A percentile compares a stretch with the other conserved stretches of the same genome.
Evolutionary conservation across 2,888 invertebrate genomes (phyloP).

Genomic region (Autographa gamma): DNA sequence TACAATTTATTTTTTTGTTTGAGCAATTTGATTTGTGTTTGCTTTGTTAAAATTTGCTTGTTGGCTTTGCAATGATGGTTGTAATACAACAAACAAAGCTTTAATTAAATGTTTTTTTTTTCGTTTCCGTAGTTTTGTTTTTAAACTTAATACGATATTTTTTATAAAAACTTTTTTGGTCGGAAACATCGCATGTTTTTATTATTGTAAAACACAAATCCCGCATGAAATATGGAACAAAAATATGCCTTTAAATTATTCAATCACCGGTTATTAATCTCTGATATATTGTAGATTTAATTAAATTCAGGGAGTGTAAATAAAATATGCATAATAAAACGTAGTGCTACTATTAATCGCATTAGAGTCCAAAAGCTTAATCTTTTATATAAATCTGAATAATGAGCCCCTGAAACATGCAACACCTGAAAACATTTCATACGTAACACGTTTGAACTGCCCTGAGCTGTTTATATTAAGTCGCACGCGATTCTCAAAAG

Average conservation of each 20-base stretch:
- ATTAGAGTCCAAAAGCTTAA: conserved; percentile 53
- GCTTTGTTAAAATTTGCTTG: conserved; percentile 5
- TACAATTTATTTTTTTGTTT: conserved; percentile 33
- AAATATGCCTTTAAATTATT: conserved; percentile 30
- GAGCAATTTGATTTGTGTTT: conserved; percentile 18
- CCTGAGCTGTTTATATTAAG: conserved; percentile 50
- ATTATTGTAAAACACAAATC: conserved; percentile 25
- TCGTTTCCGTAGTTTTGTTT: background rate
- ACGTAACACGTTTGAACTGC: conserved; percentile 52
- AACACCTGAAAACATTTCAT: conserved; percentile 57
- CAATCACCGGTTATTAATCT: conserved; percentile 24
- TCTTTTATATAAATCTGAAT: conserved; percentile 63
- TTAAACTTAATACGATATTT: background rate
- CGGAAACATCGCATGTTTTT: conserved; percentile 11
- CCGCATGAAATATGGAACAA: conserved; percentile 28
- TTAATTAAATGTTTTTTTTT: background rate
- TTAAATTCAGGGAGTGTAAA: conserved; percentile 27
- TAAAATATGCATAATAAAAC: conserved; percentile 46
- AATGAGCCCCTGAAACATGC: conserved; percentile 61
- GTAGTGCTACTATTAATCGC: conserved; percentile 50
- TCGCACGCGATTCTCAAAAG: conserved; percentile 49
- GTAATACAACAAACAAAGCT: background rate
- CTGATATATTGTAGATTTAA: conserved; percentile 31
- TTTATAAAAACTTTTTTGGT: background rate
- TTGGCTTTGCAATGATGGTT: background rate